Conservation (phyloP, 2,797 vertebrate species). For the Gouania willdenowi region DNA sequence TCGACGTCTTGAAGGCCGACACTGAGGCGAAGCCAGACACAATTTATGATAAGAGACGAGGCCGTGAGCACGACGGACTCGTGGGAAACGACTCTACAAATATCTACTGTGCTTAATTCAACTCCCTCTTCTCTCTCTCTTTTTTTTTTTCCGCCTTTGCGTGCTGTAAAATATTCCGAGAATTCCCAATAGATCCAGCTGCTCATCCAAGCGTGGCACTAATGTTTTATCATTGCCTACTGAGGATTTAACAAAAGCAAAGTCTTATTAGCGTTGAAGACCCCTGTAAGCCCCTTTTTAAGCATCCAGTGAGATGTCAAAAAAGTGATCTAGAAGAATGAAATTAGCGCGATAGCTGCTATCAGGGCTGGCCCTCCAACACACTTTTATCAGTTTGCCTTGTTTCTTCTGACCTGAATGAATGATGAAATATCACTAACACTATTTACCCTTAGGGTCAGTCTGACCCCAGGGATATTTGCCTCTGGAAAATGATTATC, state of each 20-base stretch:
- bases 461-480: too few relatives aligned
- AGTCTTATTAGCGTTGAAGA: slow-evolving; percentile 64
- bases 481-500: too few relatives aligned
- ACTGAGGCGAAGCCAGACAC: slow-evolving; percentile 54
- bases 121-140: slow-evolving; percentile 1
- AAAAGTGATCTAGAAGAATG: slow-evolving; percentile 54
- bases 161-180: slow-evolving; percentile 58
- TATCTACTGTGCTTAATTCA: slow-evolving; percentile 60
- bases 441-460: too few relatives aligned
- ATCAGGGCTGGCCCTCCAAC: slow-evolving; percentile 39
- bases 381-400: slow-evolving; percentile 38
- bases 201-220: slow-evolving; percentile 55
- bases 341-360: slow-evolving; percentile 37
- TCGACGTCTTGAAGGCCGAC: slow-evolving; percentile 54
- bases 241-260: slow-evolving; percentile 65
- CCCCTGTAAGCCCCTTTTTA: slow-evolving; percentile 62
- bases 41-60: slow-evolving; percentile 67
- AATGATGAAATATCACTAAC: too few relatives aligned
- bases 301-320: slow-evolving; percentile 54
- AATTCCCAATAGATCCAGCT: slow-evolving; percentile 57
- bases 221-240: slow-evolving; percentile 62
- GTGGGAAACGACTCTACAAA: slow-evolving; percentile 70
- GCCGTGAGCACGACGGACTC: slow-evolving; percentile 43
- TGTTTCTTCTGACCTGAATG: slow-evolving; percentile 39
- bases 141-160: slow-evolving; percentile 19